A percentile compares a stretch with the other conserved stretches of the same genome.
phyloP scores from a whole-genome alignment of 2,888 invertebrate genomes.

The Clistopyga incitator region DNA sequence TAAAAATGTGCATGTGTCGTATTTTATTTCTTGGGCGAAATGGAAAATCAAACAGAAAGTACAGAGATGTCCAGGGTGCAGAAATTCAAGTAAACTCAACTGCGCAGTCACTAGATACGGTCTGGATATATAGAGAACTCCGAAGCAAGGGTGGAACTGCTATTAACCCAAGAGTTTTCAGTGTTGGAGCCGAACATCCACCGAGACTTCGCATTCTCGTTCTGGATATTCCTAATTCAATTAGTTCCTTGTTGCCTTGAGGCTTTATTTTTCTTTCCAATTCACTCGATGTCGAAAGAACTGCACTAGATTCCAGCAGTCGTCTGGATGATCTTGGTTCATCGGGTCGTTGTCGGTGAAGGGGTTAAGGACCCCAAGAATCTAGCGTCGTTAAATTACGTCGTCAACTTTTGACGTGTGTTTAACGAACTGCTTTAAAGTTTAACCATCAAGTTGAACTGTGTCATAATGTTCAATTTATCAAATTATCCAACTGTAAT shows the following conservation, averaged over 20 bases:
- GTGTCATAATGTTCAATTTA: too few relatives aligned
- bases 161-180: slow-evolving; percentile 21
- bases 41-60: slow-evolving; percentile 39
- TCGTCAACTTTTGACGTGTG: too few relatives aligned
- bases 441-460: too few relatives aligned
- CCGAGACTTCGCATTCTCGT: slow-evolving; percentile 12
- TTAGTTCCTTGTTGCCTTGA: slow-evolving; percentile 25
- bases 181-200: slow-evolving; percentile 7
- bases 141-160: too few relatives aligned
- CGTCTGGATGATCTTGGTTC: not conserved
- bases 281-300: not conserved
- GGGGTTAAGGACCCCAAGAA: not conserved
- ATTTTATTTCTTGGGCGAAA: slow-evolving; percentile 35
- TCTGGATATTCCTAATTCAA: slow-evolving; percentile 51
- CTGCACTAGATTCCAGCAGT: not conserved
- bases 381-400: not conserved
- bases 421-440: too few relatives aligned
- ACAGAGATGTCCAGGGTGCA: slow-evolving; percentile 24
- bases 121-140: slow-evolving; percentile 10
- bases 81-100: slow-evolving; percentile 40
- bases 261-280: slow-evolving; percentile 27
- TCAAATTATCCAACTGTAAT: too few relatives aligned
- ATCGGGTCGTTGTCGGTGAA: not conserved
- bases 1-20: not conserved
- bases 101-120: slow-evolving; percentile 25